phyloP scores from a whole-genome alignment of 2,888 invertebrate genomes.

The Drosophila parthenogenetica region DNA sequence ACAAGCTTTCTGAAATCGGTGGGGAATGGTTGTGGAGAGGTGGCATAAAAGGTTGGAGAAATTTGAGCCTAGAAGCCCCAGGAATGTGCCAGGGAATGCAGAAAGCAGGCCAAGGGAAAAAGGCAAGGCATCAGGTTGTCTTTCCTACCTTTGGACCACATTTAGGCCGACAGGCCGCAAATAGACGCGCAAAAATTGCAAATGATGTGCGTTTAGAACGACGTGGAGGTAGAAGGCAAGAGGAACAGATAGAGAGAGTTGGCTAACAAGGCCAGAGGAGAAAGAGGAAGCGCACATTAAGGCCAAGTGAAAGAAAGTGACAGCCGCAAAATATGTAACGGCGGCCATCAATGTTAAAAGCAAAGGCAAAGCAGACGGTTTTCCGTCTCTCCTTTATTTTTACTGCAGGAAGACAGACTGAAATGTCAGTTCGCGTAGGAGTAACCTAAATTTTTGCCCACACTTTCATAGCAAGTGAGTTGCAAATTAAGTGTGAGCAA shows the following conservation, averaged over 20 bases:
- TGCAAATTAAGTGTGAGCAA: too few relatives aligned
- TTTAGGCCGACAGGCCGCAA: constrained; percentile 46
- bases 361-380: constrained; percentile 22
- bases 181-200: constrained; percentile 66
- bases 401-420: neutral
- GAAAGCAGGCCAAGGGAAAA: neutral
- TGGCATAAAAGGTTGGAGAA: neutral
- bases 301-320: constrained; percentile 45
- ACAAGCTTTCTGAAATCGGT: constrained; percentile 16
- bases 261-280: too few relatives aligned
- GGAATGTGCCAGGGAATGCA: constrained; percentile 34
- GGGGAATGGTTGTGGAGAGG: neutral
- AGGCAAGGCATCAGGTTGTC: constrained; percentile 3
- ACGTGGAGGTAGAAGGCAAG: neutral
- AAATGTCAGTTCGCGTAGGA: constrained; percentile 8
- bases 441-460: neutral
- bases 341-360: constrained; percentile 45
- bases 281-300: constrained; percentile 33
- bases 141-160: constrained; percentile 22
- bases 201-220: constrained; percentile 65
- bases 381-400: neutral
- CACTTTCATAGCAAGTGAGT: neutral
- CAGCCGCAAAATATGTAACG: constrained; percentile 51
- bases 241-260: constrained; percentile 1
- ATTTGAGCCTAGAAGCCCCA: neutral